Evolutionary conservation across 92 coral and sea anemone species (phyloP), one percentile per base, ranked within the genome.

Genomic region (Plumapathes pennacea): DNA sequence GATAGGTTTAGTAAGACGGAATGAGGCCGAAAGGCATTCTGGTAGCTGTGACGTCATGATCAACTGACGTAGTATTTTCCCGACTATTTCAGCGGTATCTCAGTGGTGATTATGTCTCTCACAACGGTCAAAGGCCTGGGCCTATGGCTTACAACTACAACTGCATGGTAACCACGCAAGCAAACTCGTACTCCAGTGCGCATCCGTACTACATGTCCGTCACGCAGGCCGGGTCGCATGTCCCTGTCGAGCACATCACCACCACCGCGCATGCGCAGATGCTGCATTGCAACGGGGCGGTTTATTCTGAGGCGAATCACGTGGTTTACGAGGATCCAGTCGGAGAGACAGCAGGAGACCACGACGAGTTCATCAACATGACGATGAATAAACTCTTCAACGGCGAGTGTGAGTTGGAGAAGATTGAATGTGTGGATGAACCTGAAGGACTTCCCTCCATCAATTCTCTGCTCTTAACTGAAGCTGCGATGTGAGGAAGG

Each of bases 371-470:
- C 67, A 88, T 91, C 21, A 89, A 84, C 70, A 89, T 83, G 62
- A 73, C 96, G 12, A 92, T 91, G 21, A 85, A 91, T 46, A 91
- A 76, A 70, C 77, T 91, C 29, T 91, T 91, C 34, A 89, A 80
- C 34, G 97, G 97, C 1, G 89, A 83, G 15, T 87, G 88, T 56
- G 97, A 90, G 76, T 64, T 90, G 43, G 97, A 78, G 46, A 89
- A 82, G 49, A 85, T 85, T 27, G 97, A 90, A 42, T 84, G 90
- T 47, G 91, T 79, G 0, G 95, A 87, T 21, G 89, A 86, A 25
- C 76, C 65, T 10, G 88, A 81, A 18, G 69, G 88, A 3, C 79
- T 91, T 44, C 97, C 97, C 18, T 86, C 97, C 10, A 91, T 91
- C 46, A 91, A 88, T 69, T 80, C 97, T 13, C 96, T 91, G 24